Evolutionary conservation across 1,140 invertebrate genomes (phyloP).

Genomic region (Trigoniulus corallinus): DNA sequence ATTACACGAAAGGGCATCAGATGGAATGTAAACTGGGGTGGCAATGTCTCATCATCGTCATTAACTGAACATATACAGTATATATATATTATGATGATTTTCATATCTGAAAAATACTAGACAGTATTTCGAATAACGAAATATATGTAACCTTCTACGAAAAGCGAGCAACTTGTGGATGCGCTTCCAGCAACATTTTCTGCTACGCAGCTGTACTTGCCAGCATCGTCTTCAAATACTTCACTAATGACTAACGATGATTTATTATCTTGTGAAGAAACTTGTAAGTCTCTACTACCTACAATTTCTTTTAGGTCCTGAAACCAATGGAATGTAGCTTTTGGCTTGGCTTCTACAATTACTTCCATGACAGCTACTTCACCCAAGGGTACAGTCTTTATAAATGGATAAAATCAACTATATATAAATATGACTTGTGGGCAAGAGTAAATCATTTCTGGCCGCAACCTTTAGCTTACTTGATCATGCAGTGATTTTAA

Average conservation of each 20-base stretch:
- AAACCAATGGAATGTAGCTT: constrained; percentile 74
- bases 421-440: not conserved
- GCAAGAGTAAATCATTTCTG: not conserved
- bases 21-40: constrained; percentile 54
- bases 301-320: constrained; percentile 37
- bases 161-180: too few species aligned
- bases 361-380: constrained; percentile 64
- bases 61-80: too few species aligned
- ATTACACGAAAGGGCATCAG: constrained; percentile 61
- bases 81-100: too few species aligned
- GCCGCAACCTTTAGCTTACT: not conserved
- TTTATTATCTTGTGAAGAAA: constrained; percentile 55
- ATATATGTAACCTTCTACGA: too few species aligned
- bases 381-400: constrained; percentile 37
- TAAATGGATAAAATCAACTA: not conserved
- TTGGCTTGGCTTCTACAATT: constrained; percentile 52
- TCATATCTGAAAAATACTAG: too few species aligned
- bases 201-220: constrained; percentile 69
- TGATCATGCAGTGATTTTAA: too few species aligned
- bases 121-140: too few species aligned
- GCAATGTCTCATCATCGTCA: too few species aligned
- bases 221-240: constrained; percentile 47
- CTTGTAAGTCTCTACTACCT: constrained; percentile 43
- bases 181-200: constrained; percentile 74
- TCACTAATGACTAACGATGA: constrained; percentile 65